phyloP scores from a whole-genome alignment of 2,797 vertebrate genomes.

The Garrulus glandarius region DNA sequence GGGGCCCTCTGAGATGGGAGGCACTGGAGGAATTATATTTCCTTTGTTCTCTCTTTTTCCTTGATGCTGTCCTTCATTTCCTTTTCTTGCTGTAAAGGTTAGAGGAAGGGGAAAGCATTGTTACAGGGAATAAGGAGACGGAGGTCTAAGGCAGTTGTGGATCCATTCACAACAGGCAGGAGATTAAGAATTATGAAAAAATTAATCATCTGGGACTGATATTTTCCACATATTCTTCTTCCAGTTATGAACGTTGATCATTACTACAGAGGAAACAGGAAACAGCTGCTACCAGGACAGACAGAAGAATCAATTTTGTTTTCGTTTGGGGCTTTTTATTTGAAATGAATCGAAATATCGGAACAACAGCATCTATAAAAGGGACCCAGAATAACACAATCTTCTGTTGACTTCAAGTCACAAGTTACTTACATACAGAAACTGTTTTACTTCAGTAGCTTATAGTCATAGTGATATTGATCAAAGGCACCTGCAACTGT shows the following conservation, averaged over 20 bases:
- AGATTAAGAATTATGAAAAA: not conserved
- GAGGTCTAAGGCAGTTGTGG: not conserved
- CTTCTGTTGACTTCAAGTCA: conserved; percentile 14
- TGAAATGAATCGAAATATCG: conserved; percentile 11
- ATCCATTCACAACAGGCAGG: not conserved
- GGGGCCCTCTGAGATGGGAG: not conserved
- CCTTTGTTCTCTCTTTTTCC: not conserved
- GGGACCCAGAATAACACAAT: conserved; percentile 31
- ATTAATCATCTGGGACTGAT: not conserved
- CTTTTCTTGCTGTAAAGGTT: not conserved
- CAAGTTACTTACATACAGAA: conserved; percentile 24
- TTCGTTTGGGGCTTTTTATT: conserved; percentile 52
- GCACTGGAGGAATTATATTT: not conserved
- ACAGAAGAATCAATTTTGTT: conserved; percentile 7
- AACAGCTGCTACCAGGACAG: conserved; percentile 1
- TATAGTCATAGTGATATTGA: conserved; percentile 7
- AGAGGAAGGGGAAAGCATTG: not conserved
- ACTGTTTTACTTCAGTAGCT: conserved; percentile 18
- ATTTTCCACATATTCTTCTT: conserved; percentile 1
- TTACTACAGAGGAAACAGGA: conserved; percentile 3
- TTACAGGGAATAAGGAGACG: not conserved
- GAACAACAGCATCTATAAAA: conserved; percentile 51
- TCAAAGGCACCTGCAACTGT: conserved; percentile 59
- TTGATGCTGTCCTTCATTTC: not conserved
- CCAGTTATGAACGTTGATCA: rapidly evolving